phyloP scores from a whole-genome alignment of 1,140 invertebrate genomes.

The Calycopis cecrops region DNA sequence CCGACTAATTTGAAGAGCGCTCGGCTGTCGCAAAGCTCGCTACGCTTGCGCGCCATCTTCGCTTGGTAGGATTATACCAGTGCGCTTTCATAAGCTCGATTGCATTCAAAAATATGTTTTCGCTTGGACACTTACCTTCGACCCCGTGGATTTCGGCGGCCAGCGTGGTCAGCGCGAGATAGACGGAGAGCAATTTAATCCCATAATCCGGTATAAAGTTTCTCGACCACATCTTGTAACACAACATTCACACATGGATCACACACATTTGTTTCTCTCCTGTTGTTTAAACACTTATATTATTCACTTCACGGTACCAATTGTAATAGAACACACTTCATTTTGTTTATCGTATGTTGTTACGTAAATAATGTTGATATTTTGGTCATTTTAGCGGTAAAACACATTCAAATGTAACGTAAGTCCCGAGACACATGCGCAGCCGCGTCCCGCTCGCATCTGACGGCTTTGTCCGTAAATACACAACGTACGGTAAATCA shows the following conservation, averaged over 20 bases:
- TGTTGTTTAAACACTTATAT: slow-evolving; percentile 61
- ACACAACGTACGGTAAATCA: slow-evolving; percentile 70
- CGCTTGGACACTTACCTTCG: slow-evolving; percentile 55
- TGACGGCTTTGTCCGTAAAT: slow-evolving; percentile 72
- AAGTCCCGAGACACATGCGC: slow-evolving; percentile 64
- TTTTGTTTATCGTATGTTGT: slow-evolving; percentile 70
- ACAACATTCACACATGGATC: slow-evolving; percentile 72
- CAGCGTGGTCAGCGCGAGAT: slow-evolving; percentile 49
- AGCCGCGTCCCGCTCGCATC: slow-evolving; percentile 72
- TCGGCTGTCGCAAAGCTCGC: slow-evolving; percentile 37
- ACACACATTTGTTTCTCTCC: slow-evolving; percentile 73
- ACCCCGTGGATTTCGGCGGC: slow-evolving; percentile 53
- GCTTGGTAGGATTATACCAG: slow-evolving; percentile 39
- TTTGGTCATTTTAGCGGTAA: slow-evolving; percentile 71
- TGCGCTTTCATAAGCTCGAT: slow-evolving; percentile 68
- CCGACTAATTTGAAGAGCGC: slow-evolving; percentile 40
- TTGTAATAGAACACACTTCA: slow-evolving; percentile 71
- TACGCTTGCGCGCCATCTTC: slow-evolving; percentile 33
- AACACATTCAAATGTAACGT: slow-evolving; percentile 57
- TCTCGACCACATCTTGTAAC: slow-evolving; percentile 72
- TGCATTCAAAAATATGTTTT: slow-evolving; percentile 35
- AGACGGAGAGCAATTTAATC: slow-evolving; percentile 58
- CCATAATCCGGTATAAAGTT: slow-evolving; percentile 74
- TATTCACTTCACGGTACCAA: slow-evolving; percentile 71
- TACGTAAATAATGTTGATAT: slow-evolving; percentile 55